Evolutionary conservation across 2,888 invertebrate species (phyloP), one percentile per base, ranked within the genome.

Genomic region (Rhagium mordax): DNA sequence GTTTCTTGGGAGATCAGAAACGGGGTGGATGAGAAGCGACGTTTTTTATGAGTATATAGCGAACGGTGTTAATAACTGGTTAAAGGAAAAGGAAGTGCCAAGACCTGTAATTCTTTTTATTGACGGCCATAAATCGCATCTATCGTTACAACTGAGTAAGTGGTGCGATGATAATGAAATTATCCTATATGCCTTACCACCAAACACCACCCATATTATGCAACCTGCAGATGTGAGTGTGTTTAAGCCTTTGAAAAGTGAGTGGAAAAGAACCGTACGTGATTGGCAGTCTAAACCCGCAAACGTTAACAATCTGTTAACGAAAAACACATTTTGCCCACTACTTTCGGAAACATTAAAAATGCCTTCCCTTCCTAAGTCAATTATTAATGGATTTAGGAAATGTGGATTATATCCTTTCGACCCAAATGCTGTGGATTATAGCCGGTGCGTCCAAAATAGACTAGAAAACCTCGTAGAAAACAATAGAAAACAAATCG

Each of bases 101-200:
- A 48, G 48, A 49, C 80, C 82, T 6, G 80, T 83, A 5, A 59
- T 82, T 18, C 51, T 82, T 16, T 81, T 83, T 27, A 67, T 83
- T 18, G 82, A 84, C 77, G 82, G 82, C 5, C 83, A 82, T 61
- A 78, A 77, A 64, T 82, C 81, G 2, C 85, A 83, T 62, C 29
- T 80, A 18, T 78, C 76, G 5, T 15, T 55, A 53, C 33, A 68
- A 16, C 41, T 74, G 1, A 78, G 78, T 70, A 62, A 82, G 33
- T 81, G 78, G 27, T 84, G 81, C 70, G 65, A 74, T 18, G 75
- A 78, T 6, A 77, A 81, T 48, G 64, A 70, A 20, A 82, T 83
- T 41, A 79, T 83, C 67, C 60, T 84, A 6, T 79, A 78, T 59
- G 73, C 76, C 13, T 41, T 72, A 7, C 68, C 72, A 5, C 70